A percentile compares a stretch with the other conserved stretches of the same genome.
phyloP scores from a whole-genome alignment of 2,113 vertebrate species.

The Mohoua ochrocephala region DNA sequence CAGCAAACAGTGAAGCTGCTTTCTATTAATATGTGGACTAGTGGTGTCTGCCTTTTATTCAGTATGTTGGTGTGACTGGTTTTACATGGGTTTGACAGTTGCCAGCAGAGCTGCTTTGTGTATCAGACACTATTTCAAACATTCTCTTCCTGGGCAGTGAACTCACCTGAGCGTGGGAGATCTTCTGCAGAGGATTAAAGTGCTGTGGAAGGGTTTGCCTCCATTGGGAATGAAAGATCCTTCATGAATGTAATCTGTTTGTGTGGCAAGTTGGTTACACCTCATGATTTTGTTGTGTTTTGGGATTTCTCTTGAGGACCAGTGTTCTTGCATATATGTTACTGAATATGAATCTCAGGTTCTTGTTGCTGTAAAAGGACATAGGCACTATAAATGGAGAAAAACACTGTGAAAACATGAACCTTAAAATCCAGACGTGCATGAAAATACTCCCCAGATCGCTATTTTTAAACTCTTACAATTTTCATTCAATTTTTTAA shows the following conservation, averaged over 20 bases:
- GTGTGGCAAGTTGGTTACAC: neutral
- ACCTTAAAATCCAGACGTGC: neutral
- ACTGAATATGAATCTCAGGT: neutral
- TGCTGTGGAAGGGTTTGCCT: neutral
- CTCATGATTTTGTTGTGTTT: neutral
- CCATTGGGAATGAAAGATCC: neutral
- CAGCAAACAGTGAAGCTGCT: neutral
- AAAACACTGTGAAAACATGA: neutral
- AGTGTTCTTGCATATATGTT: neutral
- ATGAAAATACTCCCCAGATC: neutral
- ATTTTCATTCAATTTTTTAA: neutral
- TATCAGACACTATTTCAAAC: neutral
- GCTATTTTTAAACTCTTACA: neutral
- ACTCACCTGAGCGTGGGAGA: accelerated
- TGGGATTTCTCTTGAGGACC: neutral
- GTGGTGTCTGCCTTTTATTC: neutral
- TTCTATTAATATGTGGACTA: neutral
- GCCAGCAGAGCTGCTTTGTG: neutral
- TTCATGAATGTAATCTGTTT: neutral
- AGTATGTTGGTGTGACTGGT: neutral
- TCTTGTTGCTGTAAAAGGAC: neutral
- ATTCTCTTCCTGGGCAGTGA: neutral
- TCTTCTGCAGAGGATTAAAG: neutral
- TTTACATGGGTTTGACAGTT: neutral
- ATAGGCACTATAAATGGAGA: neutral